Conservation (phyloP, 1,140 invertebrate species). For the Drosophila punjabiensis region DNA sequence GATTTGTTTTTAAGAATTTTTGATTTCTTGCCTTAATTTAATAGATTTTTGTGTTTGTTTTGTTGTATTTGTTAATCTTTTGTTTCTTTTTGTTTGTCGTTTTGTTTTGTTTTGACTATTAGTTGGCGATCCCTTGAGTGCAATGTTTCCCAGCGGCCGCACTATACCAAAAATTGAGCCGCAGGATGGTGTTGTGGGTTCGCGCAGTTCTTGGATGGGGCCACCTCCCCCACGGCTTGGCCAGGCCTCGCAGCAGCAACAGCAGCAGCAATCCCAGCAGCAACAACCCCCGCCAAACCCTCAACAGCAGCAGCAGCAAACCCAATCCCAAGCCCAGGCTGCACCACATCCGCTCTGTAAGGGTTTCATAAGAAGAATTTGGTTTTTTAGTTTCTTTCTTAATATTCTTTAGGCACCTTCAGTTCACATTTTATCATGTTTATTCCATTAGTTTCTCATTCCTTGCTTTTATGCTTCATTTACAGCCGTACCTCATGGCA, state of each 20-base stretch:
- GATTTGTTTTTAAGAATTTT: neutral
- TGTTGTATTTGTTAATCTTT: slow-evolving; percentile 44
- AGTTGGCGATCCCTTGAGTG: slow-evolving; percentile 86
- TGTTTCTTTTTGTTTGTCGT: slow-evolving; percentile 24
- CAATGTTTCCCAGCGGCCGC: slow-evolving; percentile 86
- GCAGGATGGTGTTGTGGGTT: slow-evolving; percentile 64
- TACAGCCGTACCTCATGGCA: slow-evolving; percentile 80
- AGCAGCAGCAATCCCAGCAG: slow-evolving; percentile 51
- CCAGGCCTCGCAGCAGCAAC: slow-evolving; percentile 46
- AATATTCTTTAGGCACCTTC: neutral
- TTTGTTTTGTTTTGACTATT: slow-evolving; percentile 7
- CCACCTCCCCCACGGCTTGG: slow-evolving; percentile 68
- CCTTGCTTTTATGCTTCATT: neutral
- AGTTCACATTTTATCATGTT: neutral
- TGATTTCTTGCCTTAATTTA: neutral
- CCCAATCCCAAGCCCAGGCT: slow-evolving; percentile 73
- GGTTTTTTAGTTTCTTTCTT: slow-evolving; percentile 61
- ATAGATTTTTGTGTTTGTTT: slow-evolving; percentile 12
- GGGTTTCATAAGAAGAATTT: no score
- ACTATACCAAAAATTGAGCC: slow-evolving; percentile 86
- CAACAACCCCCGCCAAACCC: slow-evolving; percentile 29
- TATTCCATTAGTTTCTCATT: neutral
- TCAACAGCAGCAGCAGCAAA: slow-evolving; percentile 51
- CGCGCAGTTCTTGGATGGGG: slow-evolving; percentile 82
- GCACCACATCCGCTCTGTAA: slow-evolving; percentile 87